phyloP scores from a whole-genome alignment of 2,797 vertebrate genomes.

The Helarctos malayanus region DNA sequence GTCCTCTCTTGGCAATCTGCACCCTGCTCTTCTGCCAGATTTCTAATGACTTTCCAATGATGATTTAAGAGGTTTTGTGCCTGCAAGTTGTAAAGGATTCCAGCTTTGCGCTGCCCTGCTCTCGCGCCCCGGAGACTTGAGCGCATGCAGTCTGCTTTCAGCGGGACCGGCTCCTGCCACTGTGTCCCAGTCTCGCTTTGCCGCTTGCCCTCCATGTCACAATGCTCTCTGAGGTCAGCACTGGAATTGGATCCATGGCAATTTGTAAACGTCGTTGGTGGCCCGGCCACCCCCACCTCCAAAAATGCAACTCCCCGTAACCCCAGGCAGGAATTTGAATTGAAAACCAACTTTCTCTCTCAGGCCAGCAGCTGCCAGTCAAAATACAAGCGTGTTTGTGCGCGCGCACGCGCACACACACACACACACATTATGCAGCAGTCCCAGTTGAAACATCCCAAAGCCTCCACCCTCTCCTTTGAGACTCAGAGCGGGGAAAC shows the following conservation, averaged over 20 bases:
- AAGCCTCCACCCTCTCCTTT: not conserved
- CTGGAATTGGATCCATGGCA: constrained; percentile 68
- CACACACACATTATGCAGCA: not conserved
- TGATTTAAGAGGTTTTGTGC: constrained; percentile 90
- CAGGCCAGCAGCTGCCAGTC: not conserved
- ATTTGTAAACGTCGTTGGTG: constrained; percentile 84
- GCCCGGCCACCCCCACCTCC: constrained; percentile 37
- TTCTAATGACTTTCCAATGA: constrained; percentile 96
- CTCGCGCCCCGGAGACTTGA: not conserved
- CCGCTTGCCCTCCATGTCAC: not conserved
- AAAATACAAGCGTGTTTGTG: not conserved
- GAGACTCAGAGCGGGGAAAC: not conserved
- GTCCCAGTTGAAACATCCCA: not conserved
- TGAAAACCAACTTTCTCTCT: constrained; percentile 35
- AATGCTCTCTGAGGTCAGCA: constrained; percentile 85
- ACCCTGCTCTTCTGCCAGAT: constrained; percentile 91
- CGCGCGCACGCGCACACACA: not conserved
- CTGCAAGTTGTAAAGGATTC: constrained; percentile 85
- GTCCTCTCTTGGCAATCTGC: constrained; percentile 93
- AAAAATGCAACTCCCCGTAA: constrained; percentile 10
- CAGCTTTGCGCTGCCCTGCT: constrained; percentile 26
- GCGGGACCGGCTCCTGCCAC: not conserved
- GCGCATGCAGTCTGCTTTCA: not conserved
- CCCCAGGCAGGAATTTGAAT: constrained; percentile 7
- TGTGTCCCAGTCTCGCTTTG: constrained; percentile 79